Base-by-base conservation (phyloP, 2,888 invertebrate genomes). In the Brachynemurus nebulosus region DNA sequence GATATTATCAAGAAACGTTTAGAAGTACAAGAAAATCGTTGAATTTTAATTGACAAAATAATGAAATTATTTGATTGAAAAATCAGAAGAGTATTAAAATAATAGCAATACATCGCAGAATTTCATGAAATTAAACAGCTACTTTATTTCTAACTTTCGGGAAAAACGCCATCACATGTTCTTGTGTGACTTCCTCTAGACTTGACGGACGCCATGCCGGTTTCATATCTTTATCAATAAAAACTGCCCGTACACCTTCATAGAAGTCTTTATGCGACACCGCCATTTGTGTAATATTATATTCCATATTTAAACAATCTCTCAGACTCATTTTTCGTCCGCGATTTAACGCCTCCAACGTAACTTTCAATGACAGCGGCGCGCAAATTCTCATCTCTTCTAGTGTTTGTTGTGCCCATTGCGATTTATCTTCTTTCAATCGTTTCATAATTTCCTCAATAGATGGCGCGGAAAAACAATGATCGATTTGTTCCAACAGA, bases 211-310 rank as follows among this genome's bases (percentile, higher is more conserved):
- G 76, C 93, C 93, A 95, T 50, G 75, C 70, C 0, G 93, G 91
- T 35, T 71, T 80, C 57, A 86, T 81, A 63, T 91, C 90, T 63
- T 89, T 91, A 60, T 93, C 92, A 48, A 92, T 76, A 21, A 95
- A 67, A 2, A 84, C 60, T 1, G 85, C 85, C 47, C 85, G 72
- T 0, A 86, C 83, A 46, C 92, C 83, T 71, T 86, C 86, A 53
- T 76, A 78, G 60, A 88, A 86, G 61, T 88, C 86, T 49, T 77
- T 71, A 49, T 66, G 74, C 55, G 65, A 70, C 46, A 74, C 73
- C 64, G 70, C 66, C 6, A 71, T 67, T 54, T 68, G 69, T 3
- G 71, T 78, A 45, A 92, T 63, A 45, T 90, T 72, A 61, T 78
- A 89, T 65, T 95, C 93, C 79, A 88, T 86, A 54, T 74, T 68